phyloP scores from a whole-genome alignment of 2,888 invertebrate species.

The Nemurella pictetii region DNA sequence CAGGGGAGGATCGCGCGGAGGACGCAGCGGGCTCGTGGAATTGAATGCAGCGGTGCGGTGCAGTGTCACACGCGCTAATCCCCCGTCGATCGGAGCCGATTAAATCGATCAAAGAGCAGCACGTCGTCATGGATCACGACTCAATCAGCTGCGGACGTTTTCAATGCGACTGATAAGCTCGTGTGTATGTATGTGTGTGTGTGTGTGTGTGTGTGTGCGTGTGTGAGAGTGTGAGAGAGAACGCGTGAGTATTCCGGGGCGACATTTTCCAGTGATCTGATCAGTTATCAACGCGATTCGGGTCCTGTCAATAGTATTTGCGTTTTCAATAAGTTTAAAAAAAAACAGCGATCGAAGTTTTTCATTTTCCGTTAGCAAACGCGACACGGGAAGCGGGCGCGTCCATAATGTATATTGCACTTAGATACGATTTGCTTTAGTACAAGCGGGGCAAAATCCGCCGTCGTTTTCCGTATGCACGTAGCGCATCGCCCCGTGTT shows the following conservation, averaged over 20 bases:
- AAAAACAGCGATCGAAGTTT: background rate
- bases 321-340: background rate
- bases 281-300: background rate
- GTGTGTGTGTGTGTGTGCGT: background rate
- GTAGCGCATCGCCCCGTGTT: no score
- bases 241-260: background rate
- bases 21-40: background rate
- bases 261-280: background rate
- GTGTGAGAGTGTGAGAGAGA: background rate
- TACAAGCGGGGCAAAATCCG: no score
- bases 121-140: background rate
- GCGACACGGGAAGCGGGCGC: background rate
- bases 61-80: slow-evolving; percentile 6
- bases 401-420: no score
- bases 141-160: background rate
- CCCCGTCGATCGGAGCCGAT: background rate
- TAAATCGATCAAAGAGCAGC: background rate
- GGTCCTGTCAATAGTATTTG: background rate
- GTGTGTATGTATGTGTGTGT: background rate
- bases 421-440: no score
- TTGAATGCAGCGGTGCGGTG: background rate
- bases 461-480: no score
- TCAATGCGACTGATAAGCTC: background rate
- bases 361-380: background rate
- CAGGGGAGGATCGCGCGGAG: background rate